These are phyloP conservation scores for Cyanocitta stelleri DNA, from an alignment of 2,113 vertebrate species.

Conservation along the genomic window DNA sequence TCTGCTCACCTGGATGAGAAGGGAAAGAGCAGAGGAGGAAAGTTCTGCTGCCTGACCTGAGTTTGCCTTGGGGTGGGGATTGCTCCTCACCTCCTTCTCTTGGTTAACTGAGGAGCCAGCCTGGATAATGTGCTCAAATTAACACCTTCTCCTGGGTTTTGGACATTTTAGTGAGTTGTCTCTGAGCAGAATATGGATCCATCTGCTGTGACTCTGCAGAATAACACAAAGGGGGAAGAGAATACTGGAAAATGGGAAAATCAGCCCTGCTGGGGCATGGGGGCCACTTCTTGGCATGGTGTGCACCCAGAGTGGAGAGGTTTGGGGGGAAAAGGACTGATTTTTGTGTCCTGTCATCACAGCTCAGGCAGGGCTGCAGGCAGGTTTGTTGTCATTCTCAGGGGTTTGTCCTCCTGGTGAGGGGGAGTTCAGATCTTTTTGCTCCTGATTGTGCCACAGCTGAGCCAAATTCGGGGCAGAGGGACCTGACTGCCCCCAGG, in stretches of 20 bases:
- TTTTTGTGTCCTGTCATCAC: accelerated
- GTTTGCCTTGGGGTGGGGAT: accelerated
- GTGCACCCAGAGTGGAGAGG: too few relatives aligned
- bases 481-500: accelerated
- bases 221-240: background rate
- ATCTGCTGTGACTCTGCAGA: background rate
- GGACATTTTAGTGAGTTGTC: accelerated
- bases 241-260: background rate
- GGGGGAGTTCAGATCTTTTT: background rate
- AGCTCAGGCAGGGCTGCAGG: background rate
- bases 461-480: accelerated
- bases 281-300: accelerated
- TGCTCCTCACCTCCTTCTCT: background rate
- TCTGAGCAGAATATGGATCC: background rate
- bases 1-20: background rate
- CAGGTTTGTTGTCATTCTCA: accelerated
- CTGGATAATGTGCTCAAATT: accelerated
- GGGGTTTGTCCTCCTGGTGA: background rate
- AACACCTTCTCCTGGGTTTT: background rate
- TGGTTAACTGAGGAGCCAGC: accelerated
- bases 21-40: background rate
- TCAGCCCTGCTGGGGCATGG: background rate
- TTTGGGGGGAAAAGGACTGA: background rate
- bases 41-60: background rate
- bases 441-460: background rate